Conservation (phyloP, 2,797 vertebrate genomes). For the Dendrocincla fuliginosa region DNA sequence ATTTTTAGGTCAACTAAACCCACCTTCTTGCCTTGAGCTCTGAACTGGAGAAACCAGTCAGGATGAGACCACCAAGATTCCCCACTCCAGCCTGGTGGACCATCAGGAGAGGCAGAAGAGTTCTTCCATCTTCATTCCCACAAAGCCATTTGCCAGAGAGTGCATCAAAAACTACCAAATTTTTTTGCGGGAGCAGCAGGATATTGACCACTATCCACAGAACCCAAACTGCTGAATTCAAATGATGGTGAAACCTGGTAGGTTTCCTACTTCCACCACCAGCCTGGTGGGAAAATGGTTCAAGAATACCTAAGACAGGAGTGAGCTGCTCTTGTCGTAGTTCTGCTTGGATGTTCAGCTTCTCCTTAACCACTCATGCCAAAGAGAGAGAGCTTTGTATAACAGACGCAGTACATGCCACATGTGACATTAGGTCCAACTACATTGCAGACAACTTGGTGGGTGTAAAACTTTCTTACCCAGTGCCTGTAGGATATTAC, state of each 20-base stretch:
- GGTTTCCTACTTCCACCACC: background rate
- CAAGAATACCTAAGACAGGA: background rate
- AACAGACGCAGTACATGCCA: background rate
- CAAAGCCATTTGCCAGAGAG: background rate
- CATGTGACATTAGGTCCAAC: fast-evolving
- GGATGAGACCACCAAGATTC: background rate
- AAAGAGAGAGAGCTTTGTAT: background rate
- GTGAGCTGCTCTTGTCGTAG: background rate
- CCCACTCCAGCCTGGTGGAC: background rate
- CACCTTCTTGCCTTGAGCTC: background rate
- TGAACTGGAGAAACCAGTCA: background rate
- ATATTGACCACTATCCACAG: background rate
- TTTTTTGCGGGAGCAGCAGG: background rate
- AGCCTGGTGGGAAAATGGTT: background rate
- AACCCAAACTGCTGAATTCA: background rate
- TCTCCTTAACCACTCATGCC: background rate
- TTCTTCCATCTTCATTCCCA: background rate
- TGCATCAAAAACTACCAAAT: background rate
- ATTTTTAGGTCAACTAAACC: constrained; percentile 5
- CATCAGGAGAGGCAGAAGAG: background rate
- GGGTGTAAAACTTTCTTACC: background rate
- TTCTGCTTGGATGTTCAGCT: background rate
- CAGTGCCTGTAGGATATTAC: background rate
- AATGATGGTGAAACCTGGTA: background rate
- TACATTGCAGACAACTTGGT: background rate